Evolutionary conservation across 2,888 invertebrate species (phyloP).

Genomic region (Stenotaenia linearis): DNA sequence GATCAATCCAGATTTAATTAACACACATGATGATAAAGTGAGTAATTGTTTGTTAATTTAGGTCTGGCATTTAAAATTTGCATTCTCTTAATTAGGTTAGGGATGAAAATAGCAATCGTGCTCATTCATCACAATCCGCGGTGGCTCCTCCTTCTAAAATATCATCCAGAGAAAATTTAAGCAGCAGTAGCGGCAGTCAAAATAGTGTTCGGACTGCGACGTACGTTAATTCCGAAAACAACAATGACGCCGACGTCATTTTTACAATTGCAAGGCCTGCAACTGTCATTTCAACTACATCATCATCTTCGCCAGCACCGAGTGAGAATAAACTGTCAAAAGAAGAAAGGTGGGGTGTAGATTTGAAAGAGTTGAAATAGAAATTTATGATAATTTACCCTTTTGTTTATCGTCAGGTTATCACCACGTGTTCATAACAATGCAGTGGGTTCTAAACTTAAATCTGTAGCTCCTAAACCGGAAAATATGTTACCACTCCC

Average conservation of each 20-base stretch:
- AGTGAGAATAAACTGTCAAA: conserved; percentile 56
- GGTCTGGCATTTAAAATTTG: no score
- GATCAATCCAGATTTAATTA: conserved; percentile 67
- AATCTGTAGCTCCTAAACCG: conserved; percentile 32
- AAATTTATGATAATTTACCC: not conserved
- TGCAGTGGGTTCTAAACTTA: conserved; percentile 21
- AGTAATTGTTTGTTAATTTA: no score
- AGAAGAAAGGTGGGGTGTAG: conserved; percentile 52
- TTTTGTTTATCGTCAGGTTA: not conserved
- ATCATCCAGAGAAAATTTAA: conserved; percentile 32
- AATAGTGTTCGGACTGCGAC: not conserved
- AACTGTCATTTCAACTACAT: conserved; percentile 59
- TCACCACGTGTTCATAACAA: not conserved
- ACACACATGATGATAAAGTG: conserved; percentile 32
- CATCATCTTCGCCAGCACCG: conserved; percentile 45
- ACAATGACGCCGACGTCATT: conserved; percentile 39
- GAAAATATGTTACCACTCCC: conserved; percentile 54
- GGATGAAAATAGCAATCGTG: conserved; percentile 28
- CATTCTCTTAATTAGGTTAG: not conserved
- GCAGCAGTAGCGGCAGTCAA: conserved; percentile 3
- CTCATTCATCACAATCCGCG: conserved; percentile 17
- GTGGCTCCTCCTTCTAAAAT: conserved; percentile 33
- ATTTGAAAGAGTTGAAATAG: not conserved
- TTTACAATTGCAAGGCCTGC: conserved; percentile 58
- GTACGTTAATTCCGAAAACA: conserved; percentile 3